Evolutionary conservation across 2,888 invertebrate genomes (phyloP).

Genomic region (Cryptus armator): DNA sequence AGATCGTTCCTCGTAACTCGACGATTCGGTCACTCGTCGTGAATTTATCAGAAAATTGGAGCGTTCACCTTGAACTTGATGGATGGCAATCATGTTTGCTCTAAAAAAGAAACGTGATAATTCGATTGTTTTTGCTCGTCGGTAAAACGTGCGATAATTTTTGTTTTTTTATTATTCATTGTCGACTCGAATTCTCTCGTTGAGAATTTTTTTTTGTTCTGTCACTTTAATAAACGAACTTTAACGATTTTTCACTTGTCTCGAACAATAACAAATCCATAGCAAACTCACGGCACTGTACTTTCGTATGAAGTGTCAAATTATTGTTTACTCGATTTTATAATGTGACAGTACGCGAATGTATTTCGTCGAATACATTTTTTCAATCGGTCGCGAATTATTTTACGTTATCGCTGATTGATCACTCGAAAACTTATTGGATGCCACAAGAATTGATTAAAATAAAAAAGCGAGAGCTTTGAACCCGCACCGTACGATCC

Average conservation of each 20-base stretch:
- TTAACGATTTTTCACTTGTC: not conserved
- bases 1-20: not conserved
- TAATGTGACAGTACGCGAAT: not conserved
- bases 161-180: not conserved
- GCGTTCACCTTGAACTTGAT: slow-evolving; percentile 50
- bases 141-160: not conserved
- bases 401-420: slow-evolving; percentile 3
- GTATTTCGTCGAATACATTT: not conserved
- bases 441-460: slow-evolving; percentile 20
- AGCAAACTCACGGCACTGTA: not conserved
- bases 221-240: not conserved
- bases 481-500: slow-evolving; percentile 50
- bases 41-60: slow-evolving; percentile 35
- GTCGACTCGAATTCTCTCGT: not conserved
- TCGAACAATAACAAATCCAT: slow-evolving; percentile 13
- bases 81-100: slow-evolving; percentile 32
- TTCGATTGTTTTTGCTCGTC: not conserved
- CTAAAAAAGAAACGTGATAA: not conserved
- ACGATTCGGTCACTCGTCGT: not conserved
- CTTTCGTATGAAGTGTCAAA: slow-evolving; percentile 13
- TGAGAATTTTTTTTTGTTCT: not conserved
- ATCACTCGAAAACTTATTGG: not conserved
- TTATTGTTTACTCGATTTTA: slow-evolving; percentile 2
- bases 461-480: slow-evolving; percentile 43
- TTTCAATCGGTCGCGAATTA: not conserved